Percentiles rank a stretch among this genome's conserved stretches.
Conservation (phyloP, 2,113 vertebrate genomes). For the Myotis brandtii region DNA sequence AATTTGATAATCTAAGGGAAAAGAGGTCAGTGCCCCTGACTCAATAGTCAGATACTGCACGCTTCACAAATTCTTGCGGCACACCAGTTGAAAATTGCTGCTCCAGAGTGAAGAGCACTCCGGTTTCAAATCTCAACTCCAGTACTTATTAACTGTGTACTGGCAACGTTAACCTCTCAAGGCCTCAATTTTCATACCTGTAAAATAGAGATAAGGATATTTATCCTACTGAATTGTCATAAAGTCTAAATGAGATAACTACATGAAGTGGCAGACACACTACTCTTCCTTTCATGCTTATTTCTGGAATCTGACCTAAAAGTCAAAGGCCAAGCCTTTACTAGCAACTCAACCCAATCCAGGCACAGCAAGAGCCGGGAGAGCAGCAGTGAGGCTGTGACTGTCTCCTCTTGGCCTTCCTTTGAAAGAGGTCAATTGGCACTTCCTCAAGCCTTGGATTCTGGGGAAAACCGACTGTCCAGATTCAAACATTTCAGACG, state of each 20-base stretch:
- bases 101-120: not conserved
- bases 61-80: not conserved
- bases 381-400: fast-evolving
- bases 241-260: not conserved
- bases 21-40: not conserved
- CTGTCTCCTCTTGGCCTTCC: not conserved
- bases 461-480: not conserved
- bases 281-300: not conserved
- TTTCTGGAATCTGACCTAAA: not conserved
- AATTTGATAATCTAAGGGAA: not conserved
- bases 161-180: not conserved
- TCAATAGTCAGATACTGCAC: not conserved
- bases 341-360: not conserved
- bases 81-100: not conserved
- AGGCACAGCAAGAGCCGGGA: not conserved
- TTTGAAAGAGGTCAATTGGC: not conserved
- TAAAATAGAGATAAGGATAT: not conserved
- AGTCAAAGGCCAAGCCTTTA: not conserved
- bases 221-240: not conserved
- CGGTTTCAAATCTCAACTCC: not conserved
- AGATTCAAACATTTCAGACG: not conserved
- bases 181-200: conserved; percentile 14
- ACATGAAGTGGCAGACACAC: not conserved
- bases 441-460: not conserved
- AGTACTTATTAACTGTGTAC: not conserved